Base-by-base conservation (phyloP, 2,888 invertebrate species). In the Leptinotarsa rubiginosa region DNA sequence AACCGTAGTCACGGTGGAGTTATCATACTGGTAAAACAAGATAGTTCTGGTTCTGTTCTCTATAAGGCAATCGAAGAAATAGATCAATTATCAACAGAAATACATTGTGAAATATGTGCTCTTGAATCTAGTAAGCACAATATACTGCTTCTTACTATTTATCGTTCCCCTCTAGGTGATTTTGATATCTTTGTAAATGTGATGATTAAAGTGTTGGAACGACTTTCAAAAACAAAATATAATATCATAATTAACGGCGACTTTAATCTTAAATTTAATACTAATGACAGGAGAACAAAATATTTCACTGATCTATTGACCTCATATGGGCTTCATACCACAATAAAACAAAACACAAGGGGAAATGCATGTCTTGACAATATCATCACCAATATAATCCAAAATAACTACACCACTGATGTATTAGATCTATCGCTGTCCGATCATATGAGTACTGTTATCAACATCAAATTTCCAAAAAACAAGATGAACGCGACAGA, bases 91-190 rank as follows among this genome's bases (percentile, higher is more conserved):
- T 66, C 66, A 47, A 47, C 49, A 20, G 66, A 66, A 49, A 20
- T 66, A 31, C 66, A 66, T 20, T 66, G 66, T 49, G 66, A 66
- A 66, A 66, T 66, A 66, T 66, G 47, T 66, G 66, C 66, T 49
- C 4, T 66, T 49, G 49, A 49, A 20, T 66, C 66, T 66, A 66
- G 49, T 66, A 66, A 66, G 49, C 49, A 66, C 49, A 66, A 50
- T 31, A 66, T 66, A 49, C 66, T 66, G 66, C 66, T 66, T 66
- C 66, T 66, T 49, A 66, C 49, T 49, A 66, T 66, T 20, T 66
- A 66, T 15, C 49, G 50, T 18, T 66, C 66, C 49, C 66, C 66
- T 13, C 31, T 66, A 20, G 20, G 66, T 16, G 66, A 66, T 49
- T 49, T 65, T 20, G 20, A 66, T 66, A 49, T 66, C 20, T 66